phyloP scores from a whole-genome alignment of 2,888 invertebrate genomes.

The Urechis unicinctus region DNA sequence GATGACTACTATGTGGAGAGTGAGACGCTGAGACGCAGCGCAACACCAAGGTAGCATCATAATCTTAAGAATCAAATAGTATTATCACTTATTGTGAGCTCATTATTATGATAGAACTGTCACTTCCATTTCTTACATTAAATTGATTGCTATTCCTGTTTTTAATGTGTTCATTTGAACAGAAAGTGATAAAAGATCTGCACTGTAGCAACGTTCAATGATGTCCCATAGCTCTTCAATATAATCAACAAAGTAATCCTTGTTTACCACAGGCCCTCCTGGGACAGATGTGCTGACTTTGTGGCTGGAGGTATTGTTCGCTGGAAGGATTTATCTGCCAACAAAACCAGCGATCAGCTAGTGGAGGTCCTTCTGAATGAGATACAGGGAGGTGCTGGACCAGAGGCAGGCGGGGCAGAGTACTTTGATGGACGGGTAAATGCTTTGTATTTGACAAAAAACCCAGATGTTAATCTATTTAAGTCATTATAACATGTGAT shows the following conservation, averaged over 20 bases:
- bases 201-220: background rate
- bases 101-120: background rate
- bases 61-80: slow-evolving; percentile 1
- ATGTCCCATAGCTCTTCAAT: background rate
- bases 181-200: too few species aligned
- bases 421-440: slow-evolving; percentile 45
- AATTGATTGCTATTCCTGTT: background rate
- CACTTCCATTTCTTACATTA: background rate
- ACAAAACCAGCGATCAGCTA: slow-evolving; percentile 41
- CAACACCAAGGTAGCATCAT: slow-evolving; percentile 48
- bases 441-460: too few species aligned
- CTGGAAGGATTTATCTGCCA: slow-evolving; percentile 44
- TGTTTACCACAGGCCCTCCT: slow-evolving; percentile 34
- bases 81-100: background rate
- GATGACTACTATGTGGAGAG: slow-evolving; percentile 45
- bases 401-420: slow-evolving; percentile 33
- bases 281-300: slow-evolving; percentile 44
- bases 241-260: background rate
- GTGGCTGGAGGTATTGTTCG: slow-evolving; percentile 38
- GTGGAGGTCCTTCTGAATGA: slow-evolving; percentile 43
- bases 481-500: too few species aligned
- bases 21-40: slow-evolving; percentile 39
- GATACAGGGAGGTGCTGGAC: slow-evolving; percentile 31
- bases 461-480: background rate
- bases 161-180: too few species aligned